Evolutionary conservation across 2,888 invertebrate species (phyloP).

Genomic region (Himalopsyche anomala): DNA sequence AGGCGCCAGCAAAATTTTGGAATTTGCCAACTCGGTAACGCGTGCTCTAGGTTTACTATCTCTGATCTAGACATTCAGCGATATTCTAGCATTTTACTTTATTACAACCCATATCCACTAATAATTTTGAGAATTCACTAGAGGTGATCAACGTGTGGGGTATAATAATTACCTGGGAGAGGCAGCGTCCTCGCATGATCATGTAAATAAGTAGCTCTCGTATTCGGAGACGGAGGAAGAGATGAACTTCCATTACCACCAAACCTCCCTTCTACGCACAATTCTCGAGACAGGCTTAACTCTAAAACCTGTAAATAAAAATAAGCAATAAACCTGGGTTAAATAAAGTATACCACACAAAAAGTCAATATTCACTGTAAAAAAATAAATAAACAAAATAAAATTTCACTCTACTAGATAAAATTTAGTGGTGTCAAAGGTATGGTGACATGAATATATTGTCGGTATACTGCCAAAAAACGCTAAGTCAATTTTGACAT

Average conservation of each 20-base stretch:
- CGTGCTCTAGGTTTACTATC: no score
- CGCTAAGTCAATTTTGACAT: no score
- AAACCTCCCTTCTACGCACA: slow-evolving; percentile 63
- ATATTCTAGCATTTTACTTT: neutral
- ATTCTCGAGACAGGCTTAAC: slow-evolving; percentile 61
- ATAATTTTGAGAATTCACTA: neutral
- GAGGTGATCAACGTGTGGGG: slow-evolving; percentile 40
- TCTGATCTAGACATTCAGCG: no score
- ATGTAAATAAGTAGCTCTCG: slow-evolving; percentile 72
- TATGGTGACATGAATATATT: neutral
- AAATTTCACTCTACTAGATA: no score
- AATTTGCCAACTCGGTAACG: no score
- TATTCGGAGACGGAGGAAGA: slow-evolving; percentile 80
- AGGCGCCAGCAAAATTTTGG: no score
- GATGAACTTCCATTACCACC: slow-evolving; percentile 71
- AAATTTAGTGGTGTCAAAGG: neutral
- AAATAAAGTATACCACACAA: no score
- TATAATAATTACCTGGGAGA: slow-evolving; percentile 67
- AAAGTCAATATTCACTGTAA: neutral
- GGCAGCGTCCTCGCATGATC: slow-evolving; percentile 68
- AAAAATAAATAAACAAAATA: no score
- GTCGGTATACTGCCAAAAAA: no score
- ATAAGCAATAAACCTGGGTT: no score
- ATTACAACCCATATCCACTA: neutral
- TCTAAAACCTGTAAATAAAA: slow-evolving; percentile 60